Evolutionary conservation across 2,888 invertebrate genomes (phyloP).

Genomic region (Amblyjoppa proteus): DNA sequence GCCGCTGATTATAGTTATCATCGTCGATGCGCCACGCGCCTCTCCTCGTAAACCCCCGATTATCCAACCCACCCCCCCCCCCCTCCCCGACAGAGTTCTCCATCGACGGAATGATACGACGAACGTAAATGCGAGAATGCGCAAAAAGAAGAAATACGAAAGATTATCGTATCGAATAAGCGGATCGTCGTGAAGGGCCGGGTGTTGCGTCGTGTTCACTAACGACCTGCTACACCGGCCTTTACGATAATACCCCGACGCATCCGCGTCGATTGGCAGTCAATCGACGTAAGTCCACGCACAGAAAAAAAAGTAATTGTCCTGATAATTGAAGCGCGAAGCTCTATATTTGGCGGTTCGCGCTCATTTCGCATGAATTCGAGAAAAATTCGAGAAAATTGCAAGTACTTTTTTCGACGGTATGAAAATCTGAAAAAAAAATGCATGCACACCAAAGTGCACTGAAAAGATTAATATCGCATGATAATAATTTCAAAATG

Average conservation of each 20-base stretch:
- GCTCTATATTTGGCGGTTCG: too few relatives aligned
- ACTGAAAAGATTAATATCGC: too few relatives aligned
- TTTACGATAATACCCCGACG: not conserved
- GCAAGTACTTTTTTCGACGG: too few relatives aligned
- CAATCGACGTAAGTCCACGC: not conserved
- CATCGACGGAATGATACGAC: too few relatives aligned
- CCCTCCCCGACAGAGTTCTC: too few relatives aligned
- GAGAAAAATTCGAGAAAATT: too few relatives aligned
- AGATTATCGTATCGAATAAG: not conserved
- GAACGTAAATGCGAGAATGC: not conserved
- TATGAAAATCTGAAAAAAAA: too few relatives aligned
- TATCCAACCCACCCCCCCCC: not conserved
- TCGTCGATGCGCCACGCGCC: not conserved
- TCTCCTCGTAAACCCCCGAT: not conserved
- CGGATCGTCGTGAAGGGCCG: not conserved
- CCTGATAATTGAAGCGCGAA: too few relatives aligned
- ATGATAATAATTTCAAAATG: too few relatives aligned
- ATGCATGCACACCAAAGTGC: too few relatives aligned
- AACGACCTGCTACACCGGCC: not conserved
- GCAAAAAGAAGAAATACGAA: not conserved
- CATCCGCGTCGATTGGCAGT: not conserved
- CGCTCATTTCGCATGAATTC: too few relatives aligned
- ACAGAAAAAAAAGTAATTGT: too few relatives aligned
- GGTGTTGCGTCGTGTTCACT: not conserved
- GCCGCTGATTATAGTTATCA: not conserved